A percentile compares a stretch with the other conserved stretches of the same genome.
phyloP scores from a whole-genome alignment of 2,113 vertebrate genomes.

The Fulmarus glacialis region DNA sequence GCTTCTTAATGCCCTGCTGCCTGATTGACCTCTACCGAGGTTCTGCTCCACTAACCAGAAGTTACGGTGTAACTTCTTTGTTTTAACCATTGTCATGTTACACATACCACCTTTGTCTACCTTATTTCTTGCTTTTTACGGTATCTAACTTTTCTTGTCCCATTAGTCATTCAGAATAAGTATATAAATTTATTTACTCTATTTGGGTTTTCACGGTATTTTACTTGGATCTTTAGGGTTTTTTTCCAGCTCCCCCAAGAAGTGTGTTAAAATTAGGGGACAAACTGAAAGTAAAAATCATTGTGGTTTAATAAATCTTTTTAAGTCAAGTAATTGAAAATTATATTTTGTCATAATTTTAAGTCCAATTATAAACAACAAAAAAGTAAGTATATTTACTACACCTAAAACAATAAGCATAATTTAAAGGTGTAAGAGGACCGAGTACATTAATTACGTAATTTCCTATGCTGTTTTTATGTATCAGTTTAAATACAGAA shows the following conservation, averaged over 20 bases:
- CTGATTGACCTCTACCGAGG: background rate
- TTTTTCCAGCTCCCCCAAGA: background rate
- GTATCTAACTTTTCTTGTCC: background rate
- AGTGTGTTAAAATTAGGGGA: background rate
- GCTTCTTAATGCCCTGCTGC: background rate
- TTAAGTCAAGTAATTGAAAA: background rate
- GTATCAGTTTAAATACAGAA: background rate
- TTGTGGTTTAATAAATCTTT: background rate
- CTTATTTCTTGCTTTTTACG: background rate
- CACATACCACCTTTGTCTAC: background rate
- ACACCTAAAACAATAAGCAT: background rate
- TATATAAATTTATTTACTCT: background rate
- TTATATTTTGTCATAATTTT: background rate
- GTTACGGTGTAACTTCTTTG: background rate
- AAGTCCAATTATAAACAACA: background rate
- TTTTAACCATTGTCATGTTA: background rate
- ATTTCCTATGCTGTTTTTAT: background rate
- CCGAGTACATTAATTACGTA: rapidly evolving
- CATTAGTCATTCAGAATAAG: background rate
- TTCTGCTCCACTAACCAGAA: background rate
- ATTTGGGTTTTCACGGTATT: background rate
- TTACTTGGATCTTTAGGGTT: background rate
- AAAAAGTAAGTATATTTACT: background rate
- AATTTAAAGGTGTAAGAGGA: background rate
- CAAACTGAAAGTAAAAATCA: background rate